These are phyloP conservation scores for Characodon lateralis DNA, from an alignment of 2,797 vertebrate species.

Conservation along the genomic window DNA sequence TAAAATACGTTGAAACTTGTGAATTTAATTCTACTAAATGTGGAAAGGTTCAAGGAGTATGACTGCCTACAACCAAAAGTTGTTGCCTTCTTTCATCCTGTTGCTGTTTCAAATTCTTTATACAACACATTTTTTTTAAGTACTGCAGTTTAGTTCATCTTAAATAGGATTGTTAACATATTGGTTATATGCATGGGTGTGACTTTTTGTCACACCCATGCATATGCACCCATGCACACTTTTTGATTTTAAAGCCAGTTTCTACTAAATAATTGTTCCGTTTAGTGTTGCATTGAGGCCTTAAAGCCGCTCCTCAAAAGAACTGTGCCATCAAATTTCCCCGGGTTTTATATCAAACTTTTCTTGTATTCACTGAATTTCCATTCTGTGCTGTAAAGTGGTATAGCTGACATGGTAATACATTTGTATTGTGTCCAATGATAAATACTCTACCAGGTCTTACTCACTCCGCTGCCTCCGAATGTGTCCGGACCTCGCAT, in stretches of 20 bases:
- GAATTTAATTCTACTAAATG: neutral
- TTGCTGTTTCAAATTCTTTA: constrained; percentile 37
- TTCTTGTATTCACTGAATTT: constrained; percentile 66
- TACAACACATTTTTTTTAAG: constrained; percentile 20
- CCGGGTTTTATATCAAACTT: constrained; percentile 63
- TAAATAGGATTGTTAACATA: constrained; percentile 54
- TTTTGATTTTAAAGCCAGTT: constrained; percentile 45
- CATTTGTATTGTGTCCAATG: constrained; percentile 82
- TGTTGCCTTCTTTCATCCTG: constrained; percentile 23
- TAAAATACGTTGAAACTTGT: neutral
- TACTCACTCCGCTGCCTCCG: constrained; percentile 80
- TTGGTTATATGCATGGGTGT: constrained; percentile 47
- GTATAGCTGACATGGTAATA: constrained; percentile 86
- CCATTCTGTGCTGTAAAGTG: constrained; percentile 77
- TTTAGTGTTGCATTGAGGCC: constrained; percentile 37
- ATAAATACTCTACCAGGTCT: constrained; percentile 85
- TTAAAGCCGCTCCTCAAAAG: constrained; percentile 39
- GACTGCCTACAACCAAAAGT: neutral
- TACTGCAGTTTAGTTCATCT: constrained; percentile 35
- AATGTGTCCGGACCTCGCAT: constrained; percentile 76
- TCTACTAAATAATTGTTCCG: constrained; percentile 65
- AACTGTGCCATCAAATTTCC: constrained; percentile 61
- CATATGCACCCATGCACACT: too few relatives aligned
- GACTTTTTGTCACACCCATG: constrained; percentile 59
- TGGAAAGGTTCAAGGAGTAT: neutral